Evolutionary conservation across 2,113 vertebrate species (phyloP), one percentile per base, ranked within the genome.

Genomic region (Callithrix jacchus): DNA sequence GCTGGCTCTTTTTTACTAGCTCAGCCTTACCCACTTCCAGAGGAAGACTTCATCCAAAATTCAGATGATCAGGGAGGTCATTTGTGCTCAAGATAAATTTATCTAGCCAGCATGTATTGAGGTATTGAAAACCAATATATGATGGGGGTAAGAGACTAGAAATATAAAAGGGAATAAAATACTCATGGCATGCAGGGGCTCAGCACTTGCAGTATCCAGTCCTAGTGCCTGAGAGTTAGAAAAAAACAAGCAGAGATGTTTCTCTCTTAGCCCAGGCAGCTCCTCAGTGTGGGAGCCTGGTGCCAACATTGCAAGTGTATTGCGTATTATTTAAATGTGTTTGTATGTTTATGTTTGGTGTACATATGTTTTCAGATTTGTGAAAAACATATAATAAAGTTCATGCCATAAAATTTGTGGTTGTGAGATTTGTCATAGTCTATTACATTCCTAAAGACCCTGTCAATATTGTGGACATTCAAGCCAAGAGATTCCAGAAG

Each of bases 171-270:
- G 17, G 37, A 37, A 17, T 27, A 27, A 45, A 80, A 32, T 4
- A 49, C 20, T 27, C 8, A 17, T 23, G 49, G 2, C 37, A 9
- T 58, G 18, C 6, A 13, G 35, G 32, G 37, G 1, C n/a, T 74
- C 3, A 25, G 25, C 25, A 8, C 37, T 74, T 16, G 27, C 0
- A 1, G n/a, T 8, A 5, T 5, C 21, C 3, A 5, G 2, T 20
- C 30, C 45, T 6, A 3, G 12, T 61, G 6, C 25, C 40, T 6
- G 21, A 66, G 37, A 74, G 1, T 20, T 37, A n/a, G 49, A 42
- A 37, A 92, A 47, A 81, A 49, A 47, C 47, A 40, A 37, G 25
- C 11, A 17, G 45, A 54, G 45, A 14, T 56, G 37, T 40, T n/a
- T 37, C 18, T 32, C 9, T 37, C 27, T 64, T 30, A 76, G 70